A percentile compares a stretch with the other conserved stretches of the same genome.
These are phyloP conservation scores for Sebastiscus albofasciatus DNA, from an alignment of 2,797 vertebrate species.

Conservation along the genomic window DNA sequence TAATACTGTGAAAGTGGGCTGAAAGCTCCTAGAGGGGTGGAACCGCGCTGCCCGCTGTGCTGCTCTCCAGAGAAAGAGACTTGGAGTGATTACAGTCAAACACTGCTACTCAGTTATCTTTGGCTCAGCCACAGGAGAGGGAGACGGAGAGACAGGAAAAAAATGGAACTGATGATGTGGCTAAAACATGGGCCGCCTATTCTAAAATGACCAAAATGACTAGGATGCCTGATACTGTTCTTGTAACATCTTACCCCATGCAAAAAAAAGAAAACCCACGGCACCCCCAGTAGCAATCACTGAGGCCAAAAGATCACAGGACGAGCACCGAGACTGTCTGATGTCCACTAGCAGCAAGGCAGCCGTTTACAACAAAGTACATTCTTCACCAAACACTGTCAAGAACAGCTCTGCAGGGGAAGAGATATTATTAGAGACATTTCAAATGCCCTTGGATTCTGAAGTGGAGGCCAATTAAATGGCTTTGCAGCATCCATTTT, in stretches of 20 bases:
- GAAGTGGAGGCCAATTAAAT: constrained; percentile 75
- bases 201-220: constrained; percentile 65
- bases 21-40: constrained; percentile 63
- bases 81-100: constrained; percentile 80
- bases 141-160: constrained; percentile 58
- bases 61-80: constrained; percentile 76
- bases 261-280: constrained; percentile 26
- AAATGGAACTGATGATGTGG: constrained; percentile 69
- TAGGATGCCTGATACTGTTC: constrained; percentile 32
- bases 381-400: constrained; percentile 30
- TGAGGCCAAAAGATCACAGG: constrained; percentile 32
- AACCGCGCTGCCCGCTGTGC: constrained; percentile 71
- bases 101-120: constrained; percentile 78
- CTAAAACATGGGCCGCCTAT: constrained; percentile 60
- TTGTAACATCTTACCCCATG: constrained; percentile 27
- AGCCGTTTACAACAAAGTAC: constrained; percentile 3
- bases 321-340: constrained; percentile 13
- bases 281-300: constrained; percentile 19
- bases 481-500: constrained; percentile 76
- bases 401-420: constrained; percentile 39
- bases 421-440: constrained; percentile 64
- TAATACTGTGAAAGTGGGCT: constrained; percentile 61
- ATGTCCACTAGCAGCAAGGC: constrained; percentile 27
- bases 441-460: constrained; percentile 71
- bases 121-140: constrained; percentile 76